Conservation (phyloP, 2,113 vertebrate genomes). For the Lanius ludovicianus region DNA sequence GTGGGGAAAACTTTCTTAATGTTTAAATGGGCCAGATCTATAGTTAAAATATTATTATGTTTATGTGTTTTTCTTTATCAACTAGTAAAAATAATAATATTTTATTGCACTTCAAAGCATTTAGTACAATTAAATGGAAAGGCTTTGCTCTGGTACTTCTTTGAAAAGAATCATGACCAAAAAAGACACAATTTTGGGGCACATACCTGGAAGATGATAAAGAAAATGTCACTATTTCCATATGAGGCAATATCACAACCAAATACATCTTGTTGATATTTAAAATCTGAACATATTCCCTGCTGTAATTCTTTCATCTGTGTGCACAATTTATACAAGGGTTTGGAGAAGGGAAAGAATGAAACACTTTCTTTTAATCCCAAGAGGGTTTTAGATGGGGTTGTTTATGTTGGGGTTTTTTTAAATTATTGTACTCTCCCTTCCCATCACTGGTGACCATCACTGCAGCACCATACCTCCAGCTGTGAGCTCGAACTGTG, state of each 20-base stretch:
- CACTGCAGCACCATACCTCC: neutral
- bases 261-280: neutral
- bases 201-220: constrained; percentile 14
- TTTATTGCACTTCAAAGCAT: constrained; percentile 73
- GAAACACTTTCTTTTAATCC: neutral
- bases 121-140: constrained; percentile 76
- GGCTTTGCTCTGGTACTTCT: constrained; percentile 64
- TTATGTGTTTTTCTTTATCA: constrained; percentile 68
- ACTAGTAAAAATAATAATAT: constrained; percentile 60
- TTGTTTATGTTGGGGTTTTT: neutral
- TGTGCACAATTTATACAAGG: neutral
- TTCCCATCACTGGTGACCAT: constrained; percentile 27
- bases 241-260: neutral
- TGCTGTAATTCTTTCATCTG: constrained; percentile 24
- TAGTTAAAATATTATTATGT: constrained; percentile 73
- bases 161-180: constrained; percentile 68
- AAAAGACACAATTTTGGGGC: constrained; percentile 49
- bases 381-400: neutral
- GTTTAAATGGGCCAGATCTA: constrained; percentile 65
- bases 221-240: constrained; percentile 18
- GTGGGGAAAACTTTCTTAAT: constrained; percentile 67
- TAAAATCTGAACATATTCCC: constrained; percentile 17
- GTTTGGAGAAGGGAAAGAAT: constrained; percentile 14
- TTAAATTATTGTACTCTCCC: neutral
- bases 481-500: constrained; percentile 36